Percentiles rank a stretch among this genome's conserved stretches.
Evolutionary conservation across 1,140 invertebrate species (phyloP).

Genomic region (Drosophila athabasca): DNA sequence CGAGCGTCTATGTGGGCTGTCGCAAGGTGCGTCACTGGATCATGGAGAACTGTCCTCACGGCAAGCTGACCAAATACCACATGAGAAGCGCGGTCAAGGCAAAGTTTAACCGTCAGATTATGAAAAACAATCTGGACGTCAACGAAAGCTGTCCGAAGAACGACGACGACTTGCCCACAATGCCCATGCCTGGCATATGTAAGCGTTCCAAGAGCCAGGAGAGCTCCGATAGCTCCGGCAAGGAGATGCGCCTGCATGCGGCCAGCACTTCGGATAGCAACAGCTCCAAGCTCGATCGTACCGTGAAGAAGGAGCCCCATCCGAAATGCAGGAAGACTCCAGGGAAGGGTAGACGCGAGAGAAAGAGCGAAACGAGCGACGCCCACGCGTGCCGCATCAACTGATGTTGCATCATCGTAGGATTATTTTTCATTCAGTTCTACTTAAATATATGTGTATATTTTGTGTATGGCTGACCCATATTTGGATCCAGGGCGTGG

Average conservation of each 20-base stretch:
- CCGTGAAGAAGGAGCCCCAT: not conserved
- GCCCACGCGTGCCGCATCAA: conserved; percentile 38
- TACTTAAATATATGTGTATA: conserved; percentile 5
- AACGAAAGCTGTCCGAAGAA: not conserved
- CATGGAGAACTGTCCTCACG: conserved; percentile 54
- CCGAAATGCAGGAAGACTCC: not conserved
- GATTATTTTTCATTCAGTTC: conserved; percentile 1
- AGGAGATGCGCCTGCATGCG: conserved; percentile 13
- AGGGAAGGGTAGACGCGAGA: no score
- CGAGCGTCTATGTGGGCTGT: conserved; percentile 39
- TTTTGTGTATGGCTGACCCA: conserved; percentile 35
- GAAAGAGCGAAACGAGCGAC: conserved; percentile 3
- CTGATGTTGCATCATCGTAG: conserved; percentile 7
- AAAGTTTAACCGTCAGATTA: conserved; percentile 40
- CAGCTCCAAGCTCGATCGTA: conserved; percentile 15
- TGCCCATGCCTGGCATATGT: not conserved
- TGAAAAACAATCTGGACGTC: conserved; percentile 40
- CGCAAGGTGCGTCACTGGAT: conserved; percentile 49
- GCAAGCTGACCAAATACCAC: conserved; percentile 3
- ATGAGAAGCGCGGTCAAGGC: conserved; percentile 9
- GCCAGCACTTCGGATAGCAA: conserved; percentile 18
- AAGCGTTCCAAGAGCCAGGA: conserved; percentile 8
- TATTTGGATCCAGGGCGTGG: conserved; percentile 34
- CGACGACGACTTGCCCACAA: no score
- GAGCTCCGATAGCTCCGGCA: conserved; percentile 2